Base-by-base conservation (phyloP, 1,140 invertebrate species). In the Sesamia nonagrioides region DNA sequence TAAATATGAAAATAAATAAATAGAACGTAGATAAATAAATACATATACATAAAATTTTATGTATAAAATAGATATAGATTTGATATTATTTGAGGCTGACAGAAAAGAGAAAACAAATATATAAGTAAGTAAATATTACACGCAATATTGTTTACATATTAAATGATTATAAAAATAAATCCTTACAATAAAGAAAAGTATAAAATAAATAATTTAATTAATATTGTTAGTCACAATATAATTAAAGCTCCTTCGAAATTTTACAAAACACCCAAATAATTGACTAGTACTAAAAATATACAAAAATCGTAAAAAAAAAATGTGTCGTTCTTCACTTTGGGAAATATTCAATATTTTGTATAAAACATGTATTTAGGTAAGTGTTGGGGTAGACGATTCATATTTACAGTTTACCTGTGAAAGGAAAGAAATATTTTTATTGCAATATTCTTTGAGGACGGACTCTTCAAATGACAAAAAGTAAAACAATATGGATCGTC, bases 201-300 rank as follows among this genome's bases (percentile, higher is more conserved):
- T 50, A 33, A n/a, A 56, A 74, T 58, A 27, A 56, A 74, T 58
- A 42, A 58, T 58, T 52, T 74, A 56, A 60, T 60, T 54, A 2
- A 45, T 58, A 74, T 60, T 74, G 40, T 61, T 50, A 61, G 5
- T 8, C 15, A 63, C 37, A 66, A 79, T 74, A 74, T 42, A 68
- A 66, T 63, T 80, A 69, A 80, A 80, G 63, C 61, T 66, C 61
- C 72, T 66, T 66, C 48, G 52, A 61, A 35, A 45, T 71, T 48
- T 58, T 50, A 50, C n/a, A 27, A 60, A 45, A 78, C 17, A 69
- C 37, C 3, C 11, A 40, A 73, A 81, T 71, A 69, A 88, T 84
- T 90, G 89, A 89, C 88, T 91, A 90, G 88, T 84, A 83, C 85
- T 89, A 90, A 87, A 78, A 84, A 74, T 72, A 86, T 78, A 85